Conservation (phyloP, 2,888 invertebrate species). For the Venusia cambrica region DNA sequence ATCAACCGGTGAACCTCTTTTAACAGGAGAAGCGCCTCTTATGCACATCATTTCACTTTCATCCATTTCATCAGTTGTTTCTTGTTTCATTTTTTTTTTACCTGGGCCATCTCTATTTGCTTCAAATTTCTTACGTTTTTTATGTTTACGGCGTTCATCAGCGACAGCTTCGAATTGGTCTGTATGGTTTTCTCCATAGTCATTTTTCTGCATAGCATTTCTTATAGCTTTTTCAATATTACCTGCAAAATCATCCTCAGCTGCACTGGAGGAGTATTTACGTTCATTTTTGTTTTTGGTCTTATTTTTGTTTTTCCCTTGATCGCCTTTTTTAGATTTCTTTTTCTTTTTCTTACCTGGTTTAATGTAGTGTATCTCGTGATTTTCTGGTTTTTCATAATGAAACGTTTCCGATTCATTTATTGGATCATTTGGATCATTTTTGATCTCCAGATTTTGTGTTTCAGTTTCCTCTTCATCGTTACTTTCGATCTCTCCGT, state of each 20-base stretch:
- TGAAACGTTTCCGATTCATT: conserved; percentile 36
- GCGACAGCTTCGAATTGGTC: conserved; percentile 67
- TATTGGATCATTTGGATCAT: conserved; percentile 38
- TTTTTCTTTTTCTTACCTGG: conserved; percentile 78
- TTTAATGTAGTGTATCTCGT: conserved; percentile 60
- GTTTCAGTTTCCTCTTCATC: conserved; percentile 62
- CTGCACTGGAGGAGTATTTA: conserved; percentile 55
- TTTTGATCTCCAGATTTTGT: conserved; percentile 42
- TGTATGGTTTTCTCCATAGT: conserved; percentile 65
- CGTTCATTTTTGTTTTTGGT: conserved; percentile 75
- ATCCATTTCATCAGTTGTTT: conserved; percentile 82
- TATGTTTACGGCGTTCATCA: conserved; percentile 76
- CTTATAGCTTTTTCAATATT: conserved; percentile 90
- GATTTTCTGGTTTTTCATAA: conserved; percentile 49
- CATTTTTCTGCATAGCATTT: conserved; percentile 87
- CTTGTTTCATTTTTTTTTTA: conserved; percentile 81
- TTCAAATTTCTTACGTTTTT: conserved; percentile 81
- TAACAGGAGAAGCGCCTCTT: conserved; percentile 87
- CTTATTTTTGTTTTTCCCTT: conserved; percentile 72
- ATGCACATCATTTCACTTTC: conserved; percentile 91
- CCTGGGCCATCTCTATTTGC: conserved; percentile 76
- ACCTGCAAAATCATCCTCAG: conserved; percentile 88
- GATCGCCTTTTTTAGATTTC: conserved; percentile 52
- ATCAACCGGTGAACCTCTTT: conserved; percentile 50
- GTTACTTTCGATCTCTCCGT: conserved; percentile 90